These are phyloP conservation scores for Limnephilus rhombicus DNA, from an alignment of 2,888 invertebrate genomes.

Conservation along the genomic window DNA sequence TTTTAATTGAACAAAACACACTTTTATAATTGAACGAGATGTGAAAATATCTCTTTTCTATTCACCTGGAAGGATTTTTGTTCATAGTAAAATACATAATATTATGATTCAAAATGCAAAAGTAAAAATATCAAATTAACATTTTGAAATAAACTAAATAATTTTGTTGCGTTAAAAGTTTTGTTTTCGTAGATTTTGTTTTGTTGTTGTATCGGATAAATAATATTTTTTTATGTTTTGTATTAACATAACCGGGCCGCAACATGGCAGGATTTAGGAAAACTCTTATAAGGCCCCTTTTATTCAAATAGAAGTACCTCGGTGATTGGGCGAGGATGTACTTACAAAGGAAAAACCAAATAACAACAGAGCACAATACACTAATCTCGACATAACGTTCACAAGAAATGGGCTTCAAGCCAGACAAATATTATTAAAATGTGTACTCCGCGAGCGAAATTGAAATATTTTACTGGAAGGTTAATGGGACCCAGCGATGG, in stretches of 20 bases:
- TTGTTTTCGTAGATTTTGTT: background rate
- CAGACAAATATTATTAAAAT: conserved; percentile 13
- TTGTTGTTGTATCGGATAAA: background rate
- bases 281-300: background rate
- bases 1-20: too few species aligned
- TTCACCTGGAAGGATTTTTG: background rate
- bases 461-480: background rate
- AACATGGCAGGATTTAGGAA: background rate
- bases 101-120: background rate
- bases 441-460: background rate
- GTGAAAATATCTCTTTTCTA: background rate
- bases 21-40: too few species aligned
- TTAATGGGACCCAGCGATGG: background rate
- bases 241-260: background rate
- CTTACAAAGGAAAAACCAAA: background rate
- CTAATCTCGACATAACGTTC: conserved; percentile 10
- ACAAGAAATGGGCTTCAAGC: background rate
- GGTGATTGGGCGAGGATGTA: background rate
- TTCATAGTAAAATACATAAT: background rate
- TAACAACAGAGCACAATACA: background rate
- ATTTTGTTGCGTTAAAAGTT: background rate
- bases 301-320: background rate
- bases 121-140: background rate
- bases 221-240: background rate
- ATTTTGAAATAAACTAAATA: background rate